Evolutionary conservation across 2,888 invertebrate genomes (phyloP).

Genomic region (Clostera curtula): DNA sequence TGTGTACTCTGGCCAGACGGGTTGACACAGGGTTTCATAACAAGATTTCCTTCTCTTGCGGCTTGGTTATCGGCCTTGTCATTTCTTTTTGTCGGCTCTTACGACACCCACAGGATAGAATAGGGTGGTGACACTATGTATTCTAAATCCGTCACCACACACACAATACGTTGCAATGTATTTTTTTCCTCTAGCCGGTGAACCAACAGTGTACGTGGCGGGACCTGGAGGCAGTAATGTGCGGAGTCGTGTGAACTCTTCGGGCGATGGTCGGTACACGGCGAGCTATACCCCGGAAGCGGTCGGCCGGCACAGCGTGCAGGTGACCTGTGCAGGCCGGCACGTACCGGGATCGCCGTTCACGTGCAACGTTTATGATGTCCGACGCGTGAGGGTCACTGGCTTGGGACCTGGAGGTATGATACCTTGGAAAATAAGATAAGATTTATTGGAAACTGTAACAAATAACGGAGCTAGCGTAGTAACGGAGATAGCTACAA

Average conservation of each 20-base stretch:
- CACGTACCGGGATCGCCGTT: conserved; percentile 94
- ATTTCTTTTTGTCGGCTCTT: too few relatives aligned
- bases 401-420: conserved; percentile 74
- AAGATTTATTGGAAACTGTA: background rate
- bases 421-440: background rate
- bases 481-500: too few relatives aligned
- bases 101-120: too few relatives aligned
- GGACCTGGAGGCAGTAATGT: conserved; percentile 90
- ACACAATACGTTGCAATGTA: background rate
- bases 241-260: conserved; percentile 79
- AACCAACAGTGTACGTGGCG: conserved; percentile 83
- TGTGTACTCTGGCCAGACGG: too few relatives aligned
- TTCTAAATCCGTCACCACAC: too few relatives aligned
- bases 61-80: too few relatives aligned
- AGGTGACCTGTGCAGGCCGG: conserved; percentile 87
- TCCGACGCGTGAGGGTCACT: conserved; percentile 84
- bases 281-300: conserved; percentile 88
- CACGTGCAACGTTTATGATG: conserved; percentile 95
- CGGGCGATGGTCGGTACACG: conserved; percentile 81
- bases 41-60: too few relatives aligned
- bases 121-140: too few relatives aligned
- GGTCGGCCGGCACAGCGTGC: conserved; percentile 90
- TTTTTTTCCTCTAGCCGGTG: conserved; percentile 55
- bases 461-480: too few relatives aligned
- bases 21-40: too few relatives aligned